These are phyloP conservation scores for Dufourea novaeangliae DNA, from an alignment of 1,140 invertebrate genomes.

Conservation along the genomic window DNA sequence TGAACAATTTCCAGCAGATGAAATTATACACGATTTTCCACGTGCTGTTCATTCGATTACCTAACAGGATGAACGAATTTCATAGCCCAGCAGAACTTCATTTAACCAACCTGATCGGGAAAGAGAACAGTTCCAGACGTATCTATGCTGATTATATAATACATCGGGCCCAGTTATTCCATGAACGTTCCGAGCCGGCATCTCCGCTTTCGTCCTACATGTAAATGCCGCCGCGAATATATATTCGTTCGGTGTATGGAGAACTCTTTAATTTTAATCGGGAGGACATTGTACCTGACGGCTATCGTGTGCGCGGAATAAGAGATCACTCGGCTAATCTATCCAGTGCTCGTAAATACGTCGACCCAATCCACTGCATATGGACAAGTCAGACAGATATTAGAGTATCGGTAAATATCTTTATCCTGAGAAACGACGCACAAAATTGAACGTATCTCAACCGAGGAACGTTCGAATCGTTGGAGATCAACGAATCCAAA, in stretches of 20 bases:
- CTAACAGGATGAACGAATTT: too few species aligned
- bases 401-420: background rate
- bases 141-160: constrained; percentile 6
- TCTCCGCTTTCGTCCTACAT: constrained; percentile 28
- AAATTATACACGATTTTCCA: too few species aligned
- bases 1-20: too few species aligned
- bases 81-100: too few species aligned
- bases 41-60: too few species aligned
- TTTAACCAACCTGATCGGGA: too few species aligned
- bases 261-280: constrained; percentile 49
- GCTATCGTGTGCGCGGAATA: constrained; percentile 39
- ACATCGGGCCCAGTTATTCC: constrained; percentile 20
- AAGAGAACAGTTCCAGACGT: background rate
- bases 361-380: background rate
- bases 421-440: background rate
- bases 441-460: background rate
- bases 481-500: background rate
- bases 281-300: background rate
- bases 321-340: constrained; percentile 17
- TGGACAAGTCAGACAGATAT: constrained; percentile 6
- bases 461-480: background rate
- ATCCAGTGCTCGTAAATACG: constrained; percentile 25
- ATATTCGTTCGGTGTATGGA: constrained; percentile 38
- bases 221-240: constrained; percentile 27
- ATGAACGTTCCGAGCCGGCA: background rate